Percentiles rank a stretch among this genome's conserved stretches.
These are phyloP conservation scores for Muscicapa striata DNA, from an alignment of 2,797 vertebrate species.

Conservation along the genomic window DNA sequence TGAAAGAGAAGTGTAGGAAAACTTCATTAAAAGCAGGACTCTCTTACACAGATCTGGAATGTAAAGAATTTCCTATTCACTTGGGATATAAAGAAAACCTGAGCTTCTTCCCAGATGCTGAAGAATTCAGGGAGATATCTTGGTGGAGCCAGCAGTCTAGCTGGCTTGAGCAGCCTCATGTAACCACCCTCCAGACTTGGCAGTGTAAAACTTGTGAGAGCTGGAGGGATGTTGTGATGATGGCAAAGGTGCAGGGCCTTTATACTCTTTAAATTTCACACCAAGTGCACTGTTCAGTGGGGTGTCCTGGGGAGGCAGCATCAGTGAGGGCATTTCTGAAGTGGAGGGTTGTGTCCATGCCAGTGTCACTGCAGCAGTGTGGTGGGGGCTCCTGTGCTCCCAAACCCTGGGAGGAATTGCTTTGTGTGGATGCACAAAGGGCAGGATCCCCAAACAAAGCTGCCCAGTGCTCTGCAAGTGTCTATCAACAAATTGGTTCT, in stretches of 20 bases:
- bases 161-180: background rate
- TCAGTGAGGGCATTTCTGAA: background rate
- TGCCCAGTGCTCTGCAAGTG: background rate
- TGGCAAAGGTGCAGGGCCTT: background rate
- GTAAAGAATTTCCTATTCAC: constrained; percentile 66
- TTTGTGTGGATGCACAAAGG: background rate
- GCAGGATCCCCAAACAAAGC: background rate
- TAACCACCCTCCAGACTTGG: background rate
- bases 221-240: background rate
- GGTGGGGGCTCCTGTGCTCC: background rate
- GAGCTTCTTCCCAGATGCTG: constrained; percentile 13
- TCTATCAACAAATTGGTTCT: rapidly evolving
- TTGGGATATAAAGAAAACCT: constrained; percentile 51
- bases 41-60: constrained; percentile 39
- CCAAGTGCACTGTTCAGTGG: background rate
- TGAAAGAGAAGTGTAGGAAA: constrained; percentile 8
- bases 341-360: background rate
- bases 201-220: background rate
- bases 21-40: constrained; percentile 7
- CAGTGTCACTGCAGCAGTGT: background rate
- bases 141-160: background rate
- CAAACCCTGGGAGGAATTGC: background rate
- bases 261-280: rapidly evolving
- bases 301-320: background rate
- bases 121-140: background rate